Base-by-base conservation (phyloP, 2,888 invertebrate genomes). In the Anaspis maculata region DNA sequence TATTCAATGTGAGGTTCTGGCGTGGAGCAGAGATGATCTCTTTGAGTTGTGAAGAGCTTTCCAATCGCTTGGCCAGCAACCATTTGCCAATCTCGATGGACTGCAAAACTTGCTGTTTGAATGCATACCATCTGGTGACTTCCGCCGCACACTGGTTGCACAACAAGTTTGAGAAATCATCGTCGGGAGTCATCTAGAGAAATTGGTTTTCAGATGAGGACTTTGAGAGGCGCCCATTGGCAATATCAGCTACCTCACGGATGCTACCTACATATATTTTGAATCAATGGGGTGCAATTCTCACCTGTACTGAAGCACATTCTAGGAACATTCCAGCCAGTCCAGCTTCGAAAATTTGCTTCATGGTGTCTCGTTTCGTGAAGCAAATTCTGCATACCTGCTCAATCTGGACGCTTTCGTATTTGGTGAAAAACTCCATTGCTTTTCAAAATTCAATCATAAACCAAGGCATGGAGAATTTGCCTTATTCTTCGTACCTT, bases 221-320 rank as follows among this genome's bases (percentile, higher is more conserved):
- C 15, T 15, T 25, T 25, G 3, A n/a, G n/a, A 10, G 3, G 7
- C 11, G 12, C 11, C 13, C n/a, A 5, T 13, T 13, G 7, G 23
- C 11, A 30, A 23, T 30, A 3, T 4, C 22, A 25, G 13, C 11
- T 25, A 3, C 9, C 3, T 13, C 13, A 12, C 25, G 12, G 12
- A 12, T 25, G 9, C 6, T n/a, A n/a, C n/a, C n/a, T n/a, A n/a
- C 9, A 2, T 15, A 9, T 4, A 9, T 27, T 12, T n/a, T n/a
- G n/a, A n/a, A n/a, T n/a, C n/a, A n/a, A n/a, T n/a, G n/a, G n/a
- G n/a, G n/a, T n/a, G n/a, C n/a, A n/a, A 13, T 19, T 14, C 11
- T 42, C 44, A 49, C 49, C 41, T 50, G 46, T n/a, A 50, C 30
- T 7, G 50, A 48, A 25, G 46, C 45, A 42, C 50, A 50, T 33